Conservation (phyloP, 1,140 invertebrate genomes). For the Procambarus virginalis region DNA sequence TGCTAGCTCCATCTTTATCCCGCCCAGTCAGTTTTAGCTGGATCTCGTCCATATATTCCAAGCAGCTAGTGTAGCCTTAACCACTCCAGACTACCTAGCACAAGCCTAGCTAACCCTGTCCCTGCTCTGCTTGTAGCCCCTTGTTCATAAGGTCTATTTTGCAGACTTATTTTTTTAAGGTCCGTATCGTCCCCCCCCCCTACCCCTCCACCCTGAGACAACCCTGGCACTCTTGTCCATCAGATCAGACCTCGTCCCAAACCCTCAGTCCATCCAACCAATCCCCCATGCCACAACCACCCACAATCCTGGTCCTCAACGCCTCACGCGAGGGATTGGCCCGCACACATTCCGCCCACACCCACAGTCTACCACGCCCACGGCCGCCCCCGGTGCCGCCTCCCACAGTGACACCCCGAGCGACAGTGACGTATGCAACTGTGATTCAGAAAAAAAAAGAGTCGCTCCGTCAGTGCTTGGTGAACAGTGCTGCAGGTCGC, state of each 20-base stretch:
- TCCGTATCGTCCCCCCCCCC: not conserved
- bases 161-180: not conserved
- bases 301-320: constrained; percentile 9
- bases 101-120: not conserved
- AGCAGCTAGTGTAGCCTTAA: constrained; percentile 37
- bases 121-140: not conserved
- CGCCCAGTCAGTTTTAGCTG: constrained; percentile 32
- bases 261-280: not conserved
- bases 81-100: not conserved
- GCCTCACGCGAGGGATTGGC: constrained; percentile 42
- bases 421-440: constrained; percentile 33
- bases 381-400: not conserved
- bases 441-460: constrained; percentile 34
- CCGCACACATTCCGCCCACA: constrained; percentile 65
- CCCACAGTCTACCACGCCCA: constrained; percentile 54
- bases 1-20: constrained; percentile 18
- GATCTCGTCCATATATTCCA: constrained; percentile 32
- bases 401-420: not conserved
- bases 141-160: not conserved
- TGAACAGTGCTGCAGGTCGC: not conserved
- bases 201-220: not conserved
- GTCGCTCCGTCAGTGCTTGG: constrained; percentile 42
- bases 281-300: not conserved
- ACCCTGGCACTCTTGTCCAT: constrained; percentile 5
- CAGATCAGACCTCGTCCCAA: too few species aligned